These are phyloP conservation scores for Mesoclemmys tuberculata DNA, from an alignment of 2,113 vertebrate species.

Conservation along the genomic window DNA sequence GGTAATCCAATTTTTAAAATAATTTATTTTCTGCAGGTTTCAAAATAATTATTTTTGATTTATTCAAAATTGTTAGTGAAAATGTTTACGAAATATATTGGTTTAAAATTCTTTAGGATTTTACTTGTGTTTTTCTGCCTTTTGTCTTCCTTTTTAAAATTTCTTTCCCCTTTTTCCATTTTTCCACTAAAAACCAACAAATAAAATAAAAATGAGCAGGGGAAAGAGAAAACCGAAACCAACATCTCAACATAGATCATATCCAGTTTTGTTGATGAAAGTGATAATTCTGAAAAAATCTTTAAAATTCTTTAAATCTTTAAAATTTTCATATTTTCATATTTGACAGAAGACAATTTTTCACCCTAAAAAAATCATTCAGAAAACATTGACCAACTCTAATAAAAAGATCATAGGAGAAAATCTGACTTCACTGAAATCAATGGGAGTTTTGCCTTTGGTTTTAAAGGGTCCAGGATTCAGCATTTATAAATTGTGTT, in stretches of 20 bases:
- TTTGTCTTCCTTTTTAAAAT: not conserved
- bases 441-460: not conserved
- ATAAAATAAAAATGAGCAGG: not conserved
- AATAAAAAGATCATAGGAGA: not conserved
- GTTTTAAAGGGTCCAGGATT: not conserved
- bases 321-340: not conserved
- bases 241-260: not conserved
- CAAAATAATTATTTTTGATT: not conserved
- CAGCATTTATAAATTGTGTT: not conserved
- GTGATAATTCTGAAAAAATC: not conserved
- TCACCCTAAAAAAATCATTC: not conserved
- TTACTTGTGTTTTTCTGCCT: not conserved
- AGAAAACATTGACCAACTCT: not conserved
- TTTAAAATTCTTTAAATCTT: not conserved
- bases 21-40: not conserved
- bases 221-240: not conserved
- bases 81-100: not conserved
- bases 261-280: not conserved
- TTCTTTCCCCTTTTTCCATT: not conserved
- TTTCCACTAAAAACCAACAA: not conserved
- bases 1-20: not conserved
- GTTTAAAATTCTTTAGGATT: not conserved
- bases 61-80: not conserved
- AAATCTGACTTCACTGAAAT: not conserved
- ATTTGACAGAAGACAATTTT: not conserved